These are phyloP conservation scores for Paramormyrops hopkinsi DNA, from an alignment of 2,797 vertebrate species.

Conservation along the genomic window DNA sequence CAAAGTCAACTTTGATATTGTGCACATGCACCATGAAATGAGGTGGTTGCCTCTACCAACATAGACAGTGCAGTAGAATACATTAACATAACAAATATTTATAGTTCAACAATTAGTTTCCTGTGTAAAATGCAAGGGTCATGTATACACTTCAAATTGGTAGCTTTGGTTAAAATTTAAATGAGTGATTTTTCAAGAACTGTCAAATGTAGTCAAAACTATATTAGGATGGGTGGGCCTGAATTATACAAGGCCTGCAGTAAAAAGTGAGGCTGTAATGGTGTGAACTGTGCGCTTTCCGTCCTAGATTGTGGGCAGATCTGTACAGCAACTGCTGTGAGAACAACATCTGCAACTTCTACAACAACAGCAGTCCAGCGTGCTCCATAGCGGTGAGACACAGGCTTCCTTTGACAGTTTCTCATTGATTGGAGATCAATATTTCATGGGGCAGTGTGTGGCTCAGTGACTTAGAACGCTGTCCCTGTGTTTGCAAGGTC, in stretches of 20 bases:
- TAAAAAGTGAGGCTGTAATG: not conserved
- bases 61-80: not conserved
- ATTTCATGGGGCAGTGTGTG: not conserved
- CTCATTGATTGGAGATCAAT: not conserved
- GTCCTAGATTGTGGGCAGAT: constrained; percentile 60
- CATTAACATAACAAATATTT: not conserved
- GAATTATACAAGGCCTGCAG: not conserved
- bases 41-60: not conserved
- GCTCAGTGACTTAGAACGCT: not conserved
- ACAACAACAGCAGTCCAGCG: constrained; percentile 45
- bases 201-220: not conserved
- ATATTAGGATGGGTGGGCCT: not conserved
- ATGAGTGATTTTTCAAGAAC: not conserved
- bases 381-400: constrained; percentile 49
- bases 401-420: not conserved
- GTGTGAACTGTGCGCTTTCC: constrained; percentile 17
- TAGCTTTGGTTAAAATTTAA: not conserved
- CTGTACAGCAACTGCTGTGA: constrained; percentile 64
- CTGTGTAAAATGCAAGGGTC: not conserved
- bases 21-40: not conserved
- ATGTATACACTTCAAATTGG: not conserved
- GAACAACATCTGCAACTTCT: constrained; percentile 58
- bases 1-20: not conserved
- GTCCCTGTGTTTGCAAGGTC: not conserved
- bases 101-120: not conserved